Evolutionary conservation across 2,888 invertebrate genomes (phyloP), one percentile per base, ranked within the genome.

Genomic region (Athalia circularis): DNA sequence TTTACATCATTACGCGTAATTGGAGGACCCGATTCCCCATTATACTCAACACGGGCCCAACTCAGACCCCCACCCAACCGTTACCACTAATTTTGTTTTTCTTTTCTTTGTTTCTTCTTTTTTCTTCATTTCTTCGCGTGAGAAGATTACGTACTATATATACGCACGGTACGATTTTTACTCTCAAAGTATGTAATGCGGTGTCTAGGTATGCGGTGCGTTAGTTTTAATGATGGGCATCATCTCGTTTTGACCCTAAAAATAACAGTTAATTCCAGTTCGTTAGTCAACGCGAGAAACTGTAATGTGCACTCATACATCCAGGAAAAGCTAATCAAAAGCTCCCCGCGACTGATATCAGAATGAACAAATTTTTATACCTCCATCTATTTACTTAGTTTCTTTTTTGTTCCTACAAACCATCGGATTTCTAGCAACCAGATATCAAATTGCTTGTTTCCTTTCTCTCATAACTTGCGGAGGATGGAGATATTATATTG

Each of bases 1-100:
- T 86, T 86, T 86, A 86, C 86, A 86, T 86, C 86, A 86, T 86
- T 86, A 86, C 84, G 81, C 83, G 84, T 86, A 86, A 86, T 86
- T 86, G 86, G 86, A 84, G 83, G 80, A 57, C 57, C 45, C 70
- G 70, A 70, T 59, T 70, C 80, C 61, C 68, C 65, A 80, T 80
- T 78, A 77, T 78, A 80, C 78, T 67, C 15, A 13, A 29, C 68
- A 43, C 43, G 9, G n/a, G 64, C 64, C 9, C 7, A 29, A 43
- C 29, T 29, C 29, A 29, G 29, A 29, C 29, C 29, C 29, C n/a
- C 3, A n/a, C 7, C 54, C 7, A n/a, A 54, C n/a, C 54, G n/a
- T 54, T n/a, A n/a, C 15, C 50, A 1, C 48, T 9, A n/a, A 9
- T 48, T 67, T 15, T 43, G 15, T 45, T 65, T 11, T 45, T 65